phyloP scores from a whole-genome alignment of 2,113 vertebrate species.

The Orientallactaga bullata region DNA sequence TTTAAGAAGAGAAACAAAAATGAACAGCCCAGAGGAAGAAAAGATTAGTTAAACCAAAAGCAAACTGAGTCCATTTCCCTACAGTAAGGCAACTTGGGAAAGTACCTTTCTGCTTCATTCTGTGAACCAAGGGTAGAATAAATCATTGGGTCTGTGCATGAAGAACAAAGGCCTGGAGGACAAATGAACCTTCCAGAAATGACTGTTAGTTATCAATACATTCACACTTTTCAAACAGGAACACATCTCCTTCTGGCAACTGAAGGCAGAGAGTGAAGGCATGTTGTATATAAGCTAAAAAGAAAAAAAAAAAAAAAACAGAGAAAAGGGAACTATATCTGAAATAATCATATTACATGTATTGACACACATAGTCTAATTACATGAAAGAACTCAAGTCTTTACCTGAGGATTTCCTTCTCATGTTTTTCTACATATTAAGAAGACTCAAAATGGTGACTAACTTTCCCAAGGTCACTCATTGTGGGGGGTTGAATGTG shows the following conservation, averaged over 20 bases:
- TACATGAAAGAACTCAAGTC: neutral
- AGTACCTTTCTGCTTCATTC: neutral
- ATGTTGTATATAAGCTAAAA: neutral
- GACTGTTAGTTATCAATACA: neutral
- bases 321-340: neutral
- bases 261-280: neutral
- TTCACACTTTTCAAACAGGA: neutral
- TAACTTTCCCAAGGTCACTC: neutral
- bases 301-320: accelerated
- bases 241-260: neutral
- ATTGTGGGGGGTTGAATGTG: too few relatives aligned
- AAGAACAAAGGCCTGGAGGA: neutral
- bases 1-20: conserved; percentile 45
- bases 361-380: neutral
- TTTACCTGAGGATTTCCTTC: neutral
- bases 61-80: conserved; percentile 18
- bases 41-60: conserved; percentile 56
- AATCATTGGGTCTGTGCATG: neutral
- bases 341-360: neutral
- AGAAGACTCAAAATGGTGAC: neutral
- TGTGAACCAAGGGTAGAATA: neutral
- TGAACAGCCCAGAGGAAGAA: neutral
- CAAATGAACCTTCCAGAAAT: neutral
- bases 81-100: neutral
- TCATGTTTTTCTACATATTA: neutral